A percentile compares a stretch with the other conserved stretches of the same genome.
phyloP scores from a whole-genome alignment of 2,797 vertebrate genomes.

The Uromys caudimaculatus region DNA sequence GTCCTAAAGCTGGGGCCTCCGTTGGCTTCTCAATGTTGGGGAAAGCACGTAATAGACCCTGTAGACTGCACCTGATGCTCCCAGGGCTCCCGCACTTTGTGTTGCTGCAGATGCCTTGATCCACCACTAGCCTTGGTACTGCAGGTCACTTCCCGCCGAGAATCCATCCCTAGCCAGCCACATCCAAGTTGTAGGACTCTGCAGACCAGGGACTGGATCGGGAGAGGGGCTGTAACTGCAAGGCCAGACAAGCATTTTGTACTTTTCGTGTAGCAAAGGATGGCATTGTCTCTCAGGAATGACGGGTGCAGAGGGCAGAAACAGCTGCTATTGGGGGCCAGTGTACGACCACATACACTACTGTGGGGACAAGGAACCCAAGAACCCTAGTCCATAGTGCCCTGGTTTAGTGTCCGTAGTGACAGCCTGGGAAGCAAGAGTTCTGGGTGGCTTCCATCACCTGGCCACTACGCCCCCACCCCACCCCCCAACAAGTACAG shows the following conservation, averaged over 20 bases:
- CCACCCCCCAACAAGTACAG: background rate
- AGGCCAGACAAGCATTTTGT: background rate
- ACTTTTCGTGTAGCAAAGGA: background rate
- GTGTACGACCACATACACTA: background rate
- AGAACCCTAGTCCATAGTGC: constrained; percentile 76
- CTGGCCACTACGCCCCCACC: background rate
- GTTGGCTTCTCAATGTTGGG: background rate
- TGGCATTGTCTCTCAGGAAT: background rate
- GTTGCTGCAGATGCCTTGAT: background rate
- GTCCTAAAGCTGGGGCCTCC: background rate
- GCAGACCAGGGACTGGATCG: background rate
- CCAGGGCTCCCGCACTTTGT: background rate
- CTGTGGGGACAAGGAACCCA: constrained; percentile 71
- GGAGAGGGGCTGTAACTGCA: too few species aligned
- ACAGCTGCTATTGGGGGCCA: background rate
- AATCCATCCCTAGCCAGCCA: background rate
- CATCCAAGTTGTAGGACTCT: background rate
- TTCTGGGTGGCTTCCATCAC: background rate
- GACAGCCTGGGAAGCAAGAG: background rate
- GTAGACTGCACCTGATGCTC: too few species aligned
- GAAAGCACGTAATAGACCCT: background rate
- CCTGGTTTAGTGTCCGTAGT: constrained; percentile 75
- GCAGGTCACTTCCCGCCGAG: background rate
- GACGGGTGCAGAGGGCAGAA: background rate
- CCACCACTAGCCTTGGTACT: background rate